A percentile compares a stretch with the other conserved stretches of the same genome.
These are phyloP conservation scores for Microcebus murinus DNA, from an alignment of 2,113 vertebrate species.

Conservation along the genomic window DNA sequence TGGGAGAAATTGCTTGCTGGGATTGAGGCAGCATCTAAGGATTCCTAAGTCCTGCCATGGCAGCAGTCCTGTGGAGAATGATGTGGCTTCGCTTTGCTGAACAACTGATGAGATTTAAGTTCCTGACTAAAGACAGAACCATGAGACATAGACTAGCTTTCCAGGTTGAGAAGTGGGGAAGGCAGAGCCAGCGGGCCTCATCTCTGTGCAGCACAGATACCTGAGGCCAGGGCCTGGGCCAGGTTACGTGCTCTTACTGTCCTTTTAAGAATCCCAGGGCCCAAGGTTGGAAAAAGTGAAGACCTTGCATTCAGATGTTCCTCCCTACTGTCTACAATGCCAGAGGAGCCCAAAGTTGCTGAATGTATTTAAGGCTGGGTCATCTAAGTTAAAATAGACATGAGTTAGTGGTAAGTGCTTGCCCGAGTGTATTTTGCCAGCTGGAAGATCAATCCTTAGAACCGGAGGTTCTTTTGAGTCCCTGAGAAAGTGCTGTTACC, in stretches of 20 bases:
- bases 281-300: background rate
- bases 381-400: background rate
- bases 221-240: constrained; percentile 81
- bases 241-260: constrained; percentile 84
- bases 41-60: background rate
- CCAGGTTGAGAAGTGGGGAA: background rate
- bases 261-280: background rate
- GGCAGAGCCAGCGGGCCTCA: background rate
- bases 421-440: background rate
- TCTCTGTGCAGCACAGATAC: constrained; percentile 84
- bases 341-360: background rate
- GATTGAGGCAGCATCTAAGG: background rate
- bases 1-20: background rate
- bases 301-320: background rate
- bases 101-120: background rate
- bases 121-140: background rate
- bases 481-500: background rate
- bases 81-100: background rate
- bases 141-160: background rate
- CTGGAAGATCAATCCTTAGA: background rate
- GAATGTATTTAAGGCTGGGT: background rate
- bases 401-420: background rate
- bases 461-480: background rate
- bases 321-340: background rate
- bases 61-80: background rate